Evolutionary conservation across 1,140 invertebrate species (phyloP).

Genomic region (Hydropsyche tenuis): DNA sequence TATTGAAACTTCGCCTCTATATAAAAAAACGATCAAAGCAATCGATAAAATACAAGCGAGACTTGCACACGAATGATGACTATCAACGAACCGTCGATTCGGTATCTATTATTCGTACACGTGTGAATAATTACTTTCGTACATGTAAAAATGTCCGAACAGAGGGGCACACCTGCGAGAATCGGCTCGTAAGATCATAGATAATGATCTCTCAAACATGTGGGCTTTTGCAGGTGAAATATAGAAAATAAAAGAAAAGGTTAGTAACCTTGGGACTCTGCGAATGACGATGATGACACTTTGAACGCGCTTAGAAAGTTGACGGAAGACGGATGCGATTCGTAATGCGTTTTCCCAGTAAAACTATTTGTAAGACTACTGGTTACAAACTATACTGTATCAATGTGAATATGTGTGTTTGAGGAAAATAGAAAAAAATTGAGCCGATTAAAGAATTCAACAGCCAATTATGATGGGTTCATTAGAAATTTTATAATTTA

Average conservation of each 20-base stretch:
- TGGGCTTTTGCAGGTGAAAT: background rate
- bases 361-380: background rate
- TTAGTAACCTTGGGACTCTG: constrained; percentile 3
- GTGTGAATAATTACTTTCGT: constrained; percentile 12
- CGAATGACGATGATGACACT: background rate
- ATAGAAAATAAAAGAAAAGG: constrained; percentile 11
- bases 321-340: constrained; percentile 21
- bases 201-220: too few relatives aligned
- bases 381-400: too few relatives aligned
- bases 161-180: background rate
- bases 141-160: background rate
- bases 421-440: too few relatives aligned
- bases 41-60: background rate
- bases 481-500: too few relatives aligned
- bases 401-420: too few relatives aligned
- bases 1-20: background rate
- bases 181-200: too few relatives aligned
- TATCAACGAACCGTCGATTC: background rate
- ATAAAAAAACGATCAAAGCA: constrained; percentile 6
- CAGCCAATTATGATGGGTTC: too few relatives aligned
- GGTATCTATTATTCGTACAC: background rate
- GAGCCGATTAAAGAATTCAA: too few relatives aligned
- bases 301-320: constrained; percentile 9
- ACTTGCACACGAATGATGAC: background rate
- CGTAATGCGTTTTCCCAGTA: constrained; percentile 22